Conservation (phyloP, 1,140 invertebrate species). For the Lepidostoma basale region DNA sequence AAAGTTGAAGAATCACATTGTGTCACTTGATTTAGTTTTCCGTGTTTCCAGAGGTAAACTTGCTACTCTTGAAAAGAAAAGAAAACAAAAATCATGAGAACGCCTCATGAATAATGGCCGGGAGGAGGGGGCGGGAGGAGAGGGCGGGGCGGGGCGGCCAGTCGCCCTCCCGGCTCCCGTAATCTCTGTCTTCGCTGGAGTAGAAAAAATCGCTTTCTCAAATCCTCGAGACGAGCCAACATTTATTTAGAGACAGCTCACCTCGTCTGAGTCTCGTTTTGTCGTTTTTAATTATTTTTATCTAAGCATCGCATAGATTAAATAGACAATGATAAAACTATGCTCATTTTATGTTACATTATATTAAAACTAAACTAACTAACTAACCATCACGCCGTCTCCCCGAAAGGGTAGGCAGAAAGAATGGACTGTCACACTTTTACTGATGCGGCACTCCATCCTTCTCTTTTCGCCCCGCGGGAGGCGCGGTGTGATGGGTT, state of each 20-base stretch:
- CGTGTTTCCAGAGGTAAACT: neutral
- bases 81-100: too few species aligned
- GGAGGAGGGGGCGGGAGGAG: neutral
- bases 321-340: too few species aligned
- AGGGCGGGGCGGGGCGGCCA: conserved; percentile 8
- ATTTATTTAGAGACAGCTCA: conserved; percentile 26
- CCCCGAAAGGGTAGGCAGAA: too few species aligned
- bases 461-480: too few species aligned
- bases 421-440: too few species aligned
- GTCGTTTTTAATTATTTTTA: conserved; percentile 35
- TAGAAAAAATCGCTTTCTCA: conserved; percentile 16
- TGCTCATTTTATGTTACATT: too few species aligned
- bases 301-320: too few species aligned
- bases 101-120: neutral
- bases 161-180: conserved; percentile 29
- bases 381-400: too few species aligned
- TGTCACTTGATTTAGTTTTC: neutral
- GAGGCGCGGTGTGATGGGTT: too few species aligned
- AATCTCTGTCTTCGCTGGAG: conserved; percentile 3
- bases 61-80: neutral
- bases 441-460: too few species aligned
- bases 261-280: conserved; percentile 21
- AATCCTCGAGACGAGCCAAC: neutral
- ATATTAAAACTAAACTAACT: too few species aligned
- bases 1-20: too few species aligned